phyloP scores from a whole-genome alignment of 2,113 vertebrate genomes.

The Aleadryas rufinucha region DNA sequence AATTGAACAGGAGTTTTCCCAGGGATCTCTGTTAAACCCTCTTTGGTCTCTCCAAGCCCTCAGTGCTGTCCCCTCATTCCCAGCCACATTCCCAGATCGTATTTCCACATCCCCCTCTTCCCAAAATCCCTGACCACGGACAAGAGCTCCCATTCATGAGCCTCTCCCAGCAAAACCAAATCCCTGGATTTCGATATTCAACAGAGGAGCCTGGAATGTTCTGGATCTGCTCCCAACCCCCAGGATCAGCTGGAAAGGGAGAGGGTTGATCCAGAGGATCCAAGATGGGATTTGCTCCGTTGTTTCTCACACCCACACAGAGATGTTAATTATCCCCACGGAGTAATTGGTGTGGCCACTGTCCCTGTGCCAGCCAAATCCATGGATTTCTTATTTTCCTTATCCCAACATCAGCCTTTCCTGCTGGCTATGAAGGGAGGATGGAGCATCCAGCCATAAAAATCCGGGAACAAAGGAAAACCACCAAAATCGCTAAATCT shows the following conservation, averaged over 20 bases:
- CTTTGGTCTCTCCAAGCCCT: not conserved
- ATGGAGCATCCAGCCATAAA: not conserved
- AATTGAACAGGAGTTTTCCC: not conserved
- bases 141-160: rapidly evolving
- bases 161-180: not conserved
- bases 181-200: not conserved
- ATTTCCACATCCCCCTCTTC: not conserved
- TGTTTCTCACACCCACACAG: not conserved
- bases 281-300: not conserved
- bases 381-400: not conserved
- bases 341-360: not conserved
- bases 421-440: not conserved
- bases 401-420: not conserved
- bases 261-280: not conserved
- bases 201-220: not conserved
- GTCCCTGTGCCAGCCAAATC: not conserved
- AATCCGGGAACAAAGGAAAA: not conserved
- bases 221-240: not conserved
- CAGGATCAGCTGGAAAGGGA: not conserved
- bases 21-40: not conserved
- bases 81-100: not conserved
- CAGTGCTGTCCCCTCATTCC: not conserved
- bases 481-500: rapidly evolving
- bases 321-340: not conserved
- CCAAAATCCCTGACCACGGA: rapidly evolving